Conservation (phyloP, 2,797 vertebrate species). For the Petrocephalus schoutedeni region DNA sequence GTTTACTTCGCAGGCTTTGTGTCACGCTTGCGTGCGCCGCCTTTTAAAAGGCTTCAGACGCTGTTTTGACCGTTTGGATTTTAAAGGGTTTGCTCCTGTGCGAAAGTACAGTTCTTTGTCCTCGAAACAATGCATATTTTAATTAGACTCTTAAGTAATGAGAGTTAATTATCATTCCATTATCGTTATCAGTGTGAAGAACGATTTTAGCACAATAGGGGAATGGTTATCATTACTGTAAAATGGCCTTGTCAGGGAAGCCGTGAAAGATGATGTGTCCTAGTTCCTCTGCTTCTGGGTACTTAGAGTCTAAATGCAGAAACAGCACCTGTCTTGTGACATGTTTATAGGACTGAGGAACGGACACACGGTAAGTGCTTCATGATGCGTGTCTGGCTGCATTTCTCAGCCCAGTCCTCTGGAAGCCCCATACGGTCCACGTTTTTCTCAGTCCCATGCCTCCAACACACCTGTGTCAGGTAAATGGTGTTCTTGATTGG, state of each 20-base stretch:
- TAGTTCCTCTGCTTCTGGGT: neutral
- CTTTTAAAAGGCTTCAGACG: neutral
- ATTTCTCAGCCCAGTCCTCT: neutral
- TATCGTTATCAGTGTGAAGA: conserved; percentile 5
- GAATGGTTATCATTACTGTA: conserved; percentile 13
- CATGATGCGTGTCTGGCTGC: neutral
- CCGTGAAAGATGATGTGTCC: neutral
- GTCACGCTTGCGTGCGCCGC: neutral
- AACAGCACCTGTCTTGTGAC: neutral
- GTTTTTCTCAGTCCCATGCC: neutral
- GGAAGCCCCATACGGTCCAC: neutral
- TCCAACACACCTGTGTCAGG: neutral
- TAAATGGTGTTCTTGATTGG: neutral
- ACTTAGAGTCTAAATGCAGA: neutral
- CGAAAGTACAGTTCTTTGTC: conserved; percentile 2
- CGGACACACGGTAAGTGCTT: neutral
- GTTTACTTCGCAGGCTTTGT: neutral
- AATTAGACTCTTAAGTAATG: neutral
- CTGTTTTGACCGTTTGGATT: neutral
- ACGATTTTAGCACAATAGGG: neutral
- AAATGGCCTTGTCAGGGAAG: neutral
- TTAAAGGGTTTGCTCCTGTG: neutral
- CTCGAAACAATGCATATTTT: conserved; percentile 6
- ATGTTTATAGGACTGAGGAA: neutral
- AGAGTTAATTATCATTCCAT: conserved; percentile 8